Conservation (phyloP, 2,797 vertebrate genomes). For the Micromesistius poutassou region DNA sequence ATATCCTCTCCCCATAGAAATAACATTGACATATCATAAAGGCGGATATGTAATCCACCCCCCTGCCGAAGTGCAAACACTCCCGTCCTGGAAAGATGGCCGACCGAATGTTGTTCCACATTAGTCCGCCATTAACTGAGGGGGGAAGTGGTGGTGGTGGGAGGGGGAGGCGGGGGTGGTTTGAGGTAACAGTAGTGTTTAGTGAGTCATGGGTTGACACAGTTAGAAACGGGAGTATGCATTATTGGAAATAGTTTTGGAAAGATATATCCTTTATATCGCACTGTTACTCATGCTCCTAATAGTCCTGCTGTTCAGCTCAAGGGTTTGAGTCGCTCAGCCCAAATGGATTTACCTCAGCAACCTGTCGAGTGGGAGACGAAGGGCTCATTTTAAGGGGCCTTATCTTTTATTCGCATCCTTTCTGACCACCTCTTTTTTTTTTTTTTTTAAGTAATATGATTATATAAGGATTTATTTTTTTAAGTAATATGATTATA, state of each 20-base stretch:
- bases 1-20: constrained; percentile 58
- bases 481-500: background rate
- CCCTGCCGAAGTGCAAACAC: constrained; percentile 35
- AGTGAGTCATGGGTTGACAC: constrained; percentile 49
- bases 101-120: constrained; percentile 48
- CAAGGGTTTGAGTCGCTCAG: constrained; percentile 27
- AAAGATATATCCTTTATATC: constrained; percentile 47
- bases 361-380: constrained; percentile 13
- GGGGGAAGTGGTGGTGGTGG: constrained; percentile 46
- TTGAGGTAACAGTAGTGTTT: constrained; percentile 58
- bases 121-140: constrained; percentile 37
- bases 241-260: constrained; percentile 50
- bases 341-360: constrained; percentile 22
- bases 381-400: constrained; percentile 5
- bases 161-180: constrained; percentile 39
- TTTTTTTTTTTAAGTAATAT: too few relatives aligned
- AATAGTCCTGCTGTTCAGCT: constrained; percentile 39
- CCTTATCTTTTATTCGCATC: constrained; percentile 28
- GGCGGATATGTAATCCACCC: constrained; percentile 35
- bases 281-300: constrained; percentile 35
- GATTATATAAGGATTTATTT: constrained; percentile 15
- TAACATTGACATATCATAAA: constrained; percentile 59
- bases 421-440: constrained; percentile 10
- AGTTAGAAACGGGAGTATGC: constrained; percentile 39
- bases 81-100: constrained; percentile 59